These are phyloP conservation scores for Thyatira batis DNA, from an alignment of 2,888 invertebrate genomes.

Conservation along the genomic window DNA sequence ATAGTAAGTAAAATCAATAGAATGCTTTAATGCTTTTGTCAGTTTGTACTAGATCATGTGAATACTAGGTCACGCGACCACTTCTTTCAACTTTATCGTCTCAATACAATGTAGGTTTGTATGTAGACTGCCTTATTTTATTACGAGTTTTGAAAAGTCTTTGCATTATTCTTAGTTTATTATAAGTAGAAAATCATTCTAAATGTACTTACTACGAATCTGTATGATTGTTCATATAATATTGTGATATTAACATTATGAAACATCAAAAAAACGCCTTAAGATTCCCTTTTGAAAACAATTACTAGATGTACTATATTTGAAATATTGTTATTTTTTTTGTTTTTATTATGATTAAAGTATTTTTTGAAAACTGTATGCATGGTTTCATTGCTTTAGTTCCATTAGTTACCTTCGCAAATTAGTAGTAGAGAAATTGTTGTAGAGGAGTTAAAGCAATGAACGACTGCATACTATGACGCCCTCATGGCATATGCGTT, in stretches of 20 bases:
- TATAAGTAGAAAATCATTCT: slow-evolving; percentile 22
- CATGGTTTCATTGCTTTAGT: slow-evolving; percentile 80
- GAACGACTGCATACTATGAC: slow-evolving; percentile 47
- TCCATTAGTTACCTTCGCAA: slow-evolving; percentile 34
- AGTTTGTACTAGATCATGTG: not conserved
- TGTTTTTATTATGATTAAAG: slow-evolving; percentile 56
- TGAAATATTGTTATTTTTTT: slow-evolving; percentile 31
- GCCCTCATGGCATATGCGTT: slow-evolving; percentile 8
- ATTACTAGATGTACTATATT: slow-evolving; percentile 6
- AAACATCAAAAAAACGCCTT: slow-evolving; percentile 12
- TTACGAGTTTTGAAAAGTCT: slow-evolving; percentile 31
- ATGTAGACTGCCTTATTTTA: not conserved
- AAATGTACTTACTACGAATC: slow-evolving; percentile 30
- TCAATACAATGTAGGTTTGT: not conserved
- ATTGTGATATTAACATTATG: slow-evolving; percentile 36
- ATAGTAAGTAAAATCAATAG: not conserved
- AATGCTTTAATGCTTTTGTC: not conserved
- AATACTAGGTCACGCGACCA: not conserved
- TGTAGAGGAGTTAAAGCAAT: slow-evolving; percentile 73
- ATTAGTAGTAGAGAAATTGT: not conserved
- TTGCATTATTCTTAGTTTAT: slow-evolving; percentile 20
- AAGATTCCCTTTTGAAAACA: slow-evolving; percentile 16
- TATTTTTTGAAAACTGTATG: slow-evolving; percentile 43
- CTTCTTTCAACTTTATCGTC: not conserved
- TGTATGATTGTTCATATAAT: slow-evolving; percentile 21